Conservation (phyloP, 2,113 vertebrate species). For the Tyto alba region DNA sequence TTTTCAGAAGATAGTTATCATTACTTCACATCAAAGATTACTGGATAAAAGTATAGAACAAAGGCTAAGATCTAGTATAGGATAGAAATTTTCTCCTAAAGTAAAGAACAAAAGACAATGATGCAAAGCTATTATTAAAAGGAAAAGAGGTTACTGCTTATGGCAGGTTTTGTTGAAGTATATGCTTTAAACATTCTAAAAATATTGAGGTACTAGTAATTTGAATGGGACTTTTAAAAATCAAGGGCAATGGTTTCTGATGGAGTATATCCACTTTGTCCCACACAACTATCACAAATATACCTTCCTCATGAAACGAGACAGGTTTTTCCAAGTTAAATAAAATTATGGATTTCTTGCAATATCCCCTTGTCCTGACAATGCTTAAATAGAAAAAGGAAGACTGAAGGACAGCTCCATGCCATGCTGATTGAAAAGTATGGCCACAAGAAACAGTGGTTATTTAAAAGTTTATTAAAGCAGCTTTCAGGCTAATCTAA, state of each 20-base stretch:
- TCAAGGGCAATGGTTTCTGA: background rate
- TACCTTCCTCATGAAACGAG: background rate
- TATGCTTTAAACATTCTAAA: background rate
- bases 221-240: background rate
- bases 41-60: background rate
- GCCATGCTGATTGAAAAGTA: background rate
- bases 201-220: background rate
- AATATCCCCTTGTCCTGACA: background rate
- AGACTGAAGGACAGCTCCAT: background rate
- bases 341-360: background rate
- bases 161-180: background rate
- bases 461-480: background rate
- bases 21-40: background rate
- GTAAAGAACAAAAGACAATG: background rate
- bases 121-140: background rate
- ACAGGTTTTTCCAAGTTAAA: background rate
- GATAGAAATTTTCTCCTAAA: background rate
- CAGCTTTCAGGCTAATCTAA: background rate
- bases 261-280: background rate
- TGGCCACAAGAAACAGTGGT: background rate
- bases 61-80: background rate
- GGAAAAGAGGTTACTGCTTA: background rate
- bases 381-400: background rate
- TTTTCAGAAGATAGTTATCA: conserved; percentile 8
- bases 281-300: background rate